These are phyloP conservation scores for Oplegnathus fasciatus DNA, from an alignment of 2,113 vertebrate species.

Conservation along the genomic window DNA sequence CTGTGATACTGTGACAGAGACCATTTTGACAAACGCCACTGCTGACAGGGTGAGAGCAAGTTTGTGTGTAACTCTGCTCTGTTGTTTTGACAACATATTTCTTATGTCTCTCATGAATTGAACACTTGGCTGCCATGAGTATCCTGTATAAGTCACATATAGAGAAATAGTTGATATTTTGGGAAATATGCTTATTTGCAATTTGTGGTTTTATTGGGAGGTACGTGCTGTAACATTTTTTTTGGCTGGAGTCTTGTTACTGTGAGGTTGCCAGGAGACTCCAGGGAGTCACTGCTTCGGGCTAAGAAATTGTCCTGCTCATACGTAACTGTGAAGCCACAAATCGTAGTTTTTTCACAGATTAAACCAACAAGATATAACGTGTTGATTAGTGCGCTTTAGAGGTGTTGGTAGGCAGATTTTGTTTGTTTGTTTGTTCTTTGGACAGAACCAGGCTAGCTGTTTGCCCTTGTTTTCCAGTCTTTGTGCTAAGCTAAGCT, in stretches of 20 bases:
- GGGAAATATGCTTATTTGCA: not conserved
- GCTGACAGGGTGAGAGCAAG: slow-evolving; percentile 92
- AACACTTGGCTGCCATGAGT: not conserved
- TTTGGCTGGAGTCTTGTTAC: not conserved
- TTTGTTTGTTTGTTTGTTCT: not conserved
- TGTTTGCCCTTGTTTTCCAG: too few species aligned
- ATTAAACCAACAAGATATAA: too few species aligned
- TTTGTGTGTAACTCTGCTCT: not conserved
- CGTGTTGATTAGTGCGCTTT: too few species aligned
- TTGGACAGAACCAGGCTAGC: not conserved
- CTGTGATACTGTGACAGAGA: slow-evolving; percentile 87
- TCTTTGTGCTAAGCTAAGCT: not conserved
- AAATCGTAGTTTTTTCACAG: too few species aligned
- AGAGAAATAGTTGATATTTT: not conserved
- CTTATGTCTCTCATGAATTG: not conserved
- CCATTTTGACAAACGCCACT: slow-evolving; percentile 89
- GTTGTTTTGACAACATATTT: not conserved
- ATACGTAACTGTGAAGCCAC: too few species aligned
- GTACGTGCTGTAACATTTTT: not conserved
- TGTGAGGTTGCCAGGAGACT: too few species aligned
- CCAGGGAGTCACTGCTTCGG: too few species aligned
- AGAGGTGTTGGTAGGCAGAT: too few species aligned
- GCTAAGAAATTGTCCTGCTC: not conserved
- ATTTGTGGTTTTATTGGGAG: not conserved
- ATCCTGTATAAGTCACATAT: not conserved